Evolutionary conservation across 1,140 invertebrate genomes (phyloP).

Genomic region (Scaptomyza hsui): DNA sequence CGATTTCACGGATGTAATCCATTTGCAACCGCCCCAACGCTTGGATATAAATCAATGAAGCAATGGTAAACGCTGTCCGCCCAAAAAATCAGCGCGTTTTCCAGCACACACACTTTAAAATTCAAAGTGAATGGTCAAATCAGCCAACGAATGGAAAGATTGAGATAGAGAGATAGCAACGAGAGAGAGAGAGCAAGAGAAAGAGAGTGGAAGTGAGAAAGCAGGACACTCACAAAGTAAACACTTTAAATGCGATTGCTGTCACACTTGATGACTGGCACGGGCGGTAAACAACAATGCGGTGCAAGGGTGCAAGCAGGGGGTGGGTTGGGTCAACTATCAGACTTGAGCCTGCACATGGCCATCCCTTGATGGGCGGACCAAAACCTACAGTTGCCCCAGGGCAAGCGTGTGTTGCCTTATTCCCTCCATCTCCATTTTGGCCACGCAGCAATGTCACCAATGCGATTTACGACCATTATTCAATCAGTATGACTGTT

Average conservation of each 20-base stretch:
- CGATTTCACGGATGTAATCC: constrained; percentile 54
- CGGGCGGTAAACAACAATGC: constrained; percentile 36
- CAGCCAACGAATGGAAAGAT: constrained; percentile 1
- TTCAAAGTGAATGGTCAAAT: constrained; percentile 51
- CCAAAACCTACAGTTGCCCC: constrained; percentile 1
- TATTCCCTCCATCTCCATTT: constrained; percentile 1
- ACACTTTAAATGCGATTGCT: constrained; percentile 71
- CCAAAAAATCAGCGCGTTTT: constrained; percentile 45
- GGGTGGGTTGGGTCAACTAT: constrained; percentile 6
- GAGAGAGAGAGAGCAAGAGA: background rate
- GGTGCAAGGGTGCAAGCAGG: background rate
- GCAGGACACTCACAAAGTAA: constrained; percentile 44
- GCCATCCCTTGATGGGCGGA: background rate
- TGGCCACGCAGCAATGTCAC: constrained; percentile 61
- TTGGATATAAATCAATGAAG: constrained; percentile 56
- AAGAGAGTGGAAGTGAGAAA: background rate
- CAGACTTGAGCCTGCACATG: constrained; percentile 29
- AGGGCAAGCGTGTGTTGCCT: too few species aligned
- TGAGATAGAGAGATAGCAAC: background rate
- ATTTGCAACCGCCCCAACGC: constrained; percentile 47
- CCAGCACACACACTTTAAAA: constrained; percentile 49
- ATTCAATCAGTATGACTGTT: constrained; percentile 82
- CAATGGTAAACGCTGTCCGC: constrained; percentile 33
- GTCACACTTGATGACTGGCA: constrained; percentile 57
- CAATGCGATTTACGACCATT: constrained; percentile 82